Conservation (phyloP, 2,888 invertebrate genomes). For the Drosophila meridionalis region DNA sequence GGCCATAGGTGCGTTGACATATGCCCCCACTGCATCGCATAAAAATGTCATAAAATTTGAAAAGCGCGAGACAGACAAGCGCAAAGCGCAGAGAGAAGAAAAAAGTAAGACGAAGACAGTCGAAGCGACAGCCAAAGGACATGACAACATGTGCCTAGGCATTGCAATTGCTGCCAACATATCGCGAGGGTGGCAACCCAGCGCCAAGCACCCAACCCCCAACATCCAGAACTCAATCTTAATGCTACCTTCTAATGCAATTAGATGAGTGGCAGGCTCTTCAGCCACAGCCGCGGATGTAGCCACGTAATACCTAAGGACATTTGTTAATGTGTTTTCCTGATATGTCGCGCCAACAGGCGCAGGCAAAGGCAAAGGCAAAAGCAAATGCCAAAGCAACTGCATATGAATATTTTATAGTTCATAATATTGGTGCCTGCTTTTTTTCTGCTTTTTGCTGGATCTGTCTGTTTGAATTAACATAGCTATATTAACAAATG, state of each 20-base stretch:
- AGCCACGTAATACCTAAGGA: conserved; percentile 53
- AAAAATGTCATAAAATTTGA: conserved; percentile 82
- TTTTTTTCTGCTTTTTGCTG: conserved; percentile 18
- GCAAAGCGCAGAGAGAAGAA: background rate
- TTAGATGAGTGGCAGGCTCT: conserved; percentile 69
- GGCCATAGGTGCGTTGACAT: conserved; percentile 62
- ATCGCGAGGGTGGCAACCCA: conserved; percentile 42
- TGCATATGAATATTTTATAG: conserved; percentile 77
- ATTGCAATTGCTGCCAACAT: conserved; percentile 60
- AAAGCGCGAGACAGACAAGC: conserved; percentile 66
- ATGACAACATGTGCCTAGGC: conserved; percentile 67
- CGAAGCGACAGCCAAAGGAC: conserved; percentile 30
- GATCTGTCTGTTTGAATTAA: conserved; percentile 46
- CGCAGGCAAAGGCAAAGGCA: conserved; percentile 24
- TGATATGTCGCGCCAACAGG: conserved; percentile 26
- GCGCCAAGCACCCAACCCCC: conserved; percentile 6
- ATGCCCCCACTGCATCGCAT: conserved; percentile 53
- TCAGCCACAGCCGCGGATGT: conserved; percentile 14
- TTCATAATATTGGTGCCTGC: conserved; percentile 49
- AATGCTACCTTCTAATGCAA: conserved; percentile 55
- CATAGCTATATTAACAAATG: conserved; percentile 42
- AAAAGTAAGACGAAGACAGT: conserved; percentile 15
- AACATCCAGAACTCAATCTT: conserved; percentile 13
- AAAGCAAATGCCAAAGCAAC: conserved; percentile 2
- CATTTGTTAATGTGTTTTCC: conserved; percentile 74